phyloP scores from a whole-genome alignment of 2,113 vertebrate species.

The Macquaria ambigua region DNA sequence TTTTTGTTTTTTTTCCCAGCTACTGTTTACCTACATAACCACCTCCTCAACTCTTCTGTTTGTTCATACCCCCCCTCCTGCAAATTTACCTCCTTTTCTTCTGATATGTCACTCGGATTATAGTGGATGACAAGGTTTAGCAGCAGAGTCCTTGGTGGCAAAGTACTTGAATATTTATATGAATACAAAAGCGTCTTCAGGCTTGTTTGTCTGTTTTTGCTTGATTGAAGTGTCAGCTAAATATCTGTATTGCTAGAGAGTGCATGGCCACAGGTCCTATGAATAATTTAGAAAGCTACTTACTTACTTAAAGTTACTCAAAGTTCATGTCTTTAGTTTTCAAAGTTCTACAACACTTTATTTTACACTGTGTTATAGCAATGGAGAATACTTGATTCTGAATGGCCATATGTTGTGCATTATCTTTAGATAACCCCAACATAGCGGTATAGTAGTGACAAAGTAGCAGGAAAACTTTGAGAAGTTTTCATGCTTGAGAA shows the following conservation, averaged over 20 bases:
- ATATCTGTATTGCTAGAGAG: slow-evolving; percentile 9
- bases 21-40: slow-evolving; percentile 32
- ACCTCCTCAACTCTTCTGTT: slow-evolving; percentile 25
- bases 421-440: background rate
- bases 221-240: slow-evolving; percentile 49
- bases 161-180: slow-evolving; percentile 47
- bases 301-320: background rate
- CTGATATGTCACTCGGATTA: slow-evolving; percentile 19
- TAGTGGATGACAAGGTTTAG: slow-evolving; percentile 32
- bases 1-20: slow-evolving; percentile 4
- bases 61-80: slow-evolving; percentile 12
- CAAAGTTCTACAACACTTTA: background rate
- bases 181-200: slow-evolving; percentile 29
- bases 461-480: background rate
- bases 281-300: slow-evolving; percentile 51
- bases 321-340: slow-evolving; percentile 5
- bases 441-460: background rate
- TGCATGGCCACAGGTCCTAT: slow-evolving; percentile 15
- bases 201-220: slow-evolving; percentile 30
- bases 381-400: background rate
- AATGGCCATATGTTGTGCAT: background rate
- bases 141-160: slow-evolving; percentile 23
- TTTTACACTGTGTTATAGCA: background rate
- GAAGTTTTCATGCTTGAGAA: background rate
- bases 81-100: slow-evolving; percentile 1